Percentiles rank a stretch among this genome's conserved stretches.
These are phyloP conservation scores for Parambassis ranga DNA, from an alignment of 2,797 vertebrate species.

Conservation along the genomic window DNA sequence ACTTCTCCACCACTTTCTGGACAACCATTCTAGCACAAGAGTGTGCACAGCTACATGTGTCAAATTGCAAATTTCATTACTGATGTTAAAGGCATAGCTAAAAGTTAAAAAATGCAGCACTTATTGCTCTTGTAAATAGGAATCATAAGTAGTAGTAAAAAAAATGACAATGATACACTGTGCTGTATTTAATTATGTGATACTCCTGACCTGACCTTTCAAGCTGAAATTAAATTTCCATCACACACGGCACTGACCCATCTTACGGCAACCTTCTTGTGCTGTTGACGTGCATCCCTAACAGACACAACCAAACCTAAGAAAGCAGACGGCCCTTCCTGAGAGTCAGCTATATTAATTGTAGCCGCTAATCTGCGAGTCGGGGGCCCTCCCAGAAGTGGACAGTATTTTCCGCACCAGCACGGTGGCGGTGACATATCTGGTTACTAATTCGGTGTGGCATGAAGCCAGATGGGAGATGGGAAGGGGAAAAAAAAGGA, in stretches of 20 bases:
- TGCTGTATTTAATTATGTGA: neutral
- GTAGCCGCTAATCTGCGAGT: slow-evolving; percentile 71
- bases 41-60: no score
- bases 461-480: slow-evolving; percentile 62
- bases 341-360: slow-evolving; percentile 61
- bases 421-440: slow-evolving; percentile 56
- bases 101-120: no score
- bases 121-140: neutral
- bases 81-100: no score
- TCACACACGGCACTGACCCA: neutral
- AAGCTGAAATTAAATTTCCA: neutral
- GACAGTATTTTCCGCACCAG: slow-evolving; percentile 59
- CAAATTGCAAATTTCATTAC: no score
- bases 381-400: slow-evolving; percentile 58
- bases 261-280: neutral
- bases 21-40: no score
- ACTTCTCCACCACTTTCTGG: no score
- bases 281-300: neutral
- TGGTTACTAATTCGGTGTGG: slow-evolving; percentile 71
- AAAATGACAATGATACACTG: neutral
- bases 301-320: slow-evolving; percentile 7
- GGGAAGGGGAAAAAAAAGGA: slow-evolving; percentile 50
- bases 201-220: neutral
- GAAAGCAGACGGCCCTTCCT: slow-evolving; percentile 15
- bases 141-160: neutral